phyloP scores from a whole-genome alignment of 1,140 invertebrate species.

The Zaprionus africanus region DNA sequence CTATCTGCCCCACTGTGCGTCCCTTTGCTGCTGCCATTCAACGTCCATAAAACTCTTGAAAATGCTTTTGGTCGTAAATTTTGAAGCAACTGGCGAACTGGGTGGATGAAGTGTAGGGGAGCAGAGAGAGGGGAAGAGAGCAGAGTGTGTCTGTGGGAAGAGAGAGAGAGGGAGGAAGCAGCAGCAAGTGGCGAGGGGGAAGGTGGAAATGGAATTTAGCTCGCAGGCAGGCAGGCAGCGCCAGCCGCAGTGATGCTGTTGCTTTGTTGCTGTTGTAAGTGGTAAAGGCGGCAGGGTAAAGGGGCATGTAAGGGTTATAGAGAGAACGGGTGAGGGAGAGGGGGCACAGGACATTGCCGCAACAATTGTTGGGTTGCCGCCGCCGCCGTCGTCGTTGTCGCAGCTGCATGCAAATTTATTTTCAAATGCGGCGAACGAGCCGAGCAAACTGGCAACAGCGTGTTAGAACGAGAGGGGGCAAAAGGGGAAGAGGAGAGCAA shows the following conservation, averaged over 20 bases:
- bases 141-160: no score
- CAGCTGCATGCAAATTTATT: slow-evolving; percentile 78
- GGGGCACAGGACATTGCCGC: slow-evolving; percentile 66
- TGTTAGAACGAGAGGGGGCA: neutral
- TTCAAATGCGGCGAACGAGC: slow-evolving; percentile 70
- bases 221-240: slow-evolving; percentile 51
- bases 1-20: neutral
- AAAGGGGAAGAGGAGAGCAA: neutral
- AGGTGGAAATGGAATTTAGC: slow-evolving; percentile 29
- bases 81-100: slow-evolving; percentile 66
- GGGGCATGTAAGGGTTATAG: neutral
- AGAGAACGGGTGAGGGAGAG: neutral
- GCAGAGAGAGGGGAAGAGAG: neutral
- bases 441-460: slow-evolving; percentile 23
- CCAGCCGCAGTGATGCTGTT: slow-evolving; percentile 34
- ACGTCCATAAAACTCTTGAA: slow-evolving; percentile 81
- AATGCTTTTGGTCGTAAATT: slow-evolving; percentile 82
- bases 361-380: slow-evolving; percentile 77
- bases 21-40: slow-evolving; percentile 61
- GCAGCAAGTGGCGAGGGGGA: neutral
- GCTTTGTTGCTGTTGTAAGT: slow-evolving; percentile 42
- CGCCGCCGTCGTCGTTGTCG: slow-evolving; percentile 8
- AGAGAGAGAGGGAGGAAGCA: neutral
- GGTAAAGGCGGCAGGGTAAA: neutral
- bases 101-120: slow-evolving; percentile 6